phyloP scores from a whole-genome alignment of 2,888 invertebrate genomes.

The Noctua comes region DNA sequence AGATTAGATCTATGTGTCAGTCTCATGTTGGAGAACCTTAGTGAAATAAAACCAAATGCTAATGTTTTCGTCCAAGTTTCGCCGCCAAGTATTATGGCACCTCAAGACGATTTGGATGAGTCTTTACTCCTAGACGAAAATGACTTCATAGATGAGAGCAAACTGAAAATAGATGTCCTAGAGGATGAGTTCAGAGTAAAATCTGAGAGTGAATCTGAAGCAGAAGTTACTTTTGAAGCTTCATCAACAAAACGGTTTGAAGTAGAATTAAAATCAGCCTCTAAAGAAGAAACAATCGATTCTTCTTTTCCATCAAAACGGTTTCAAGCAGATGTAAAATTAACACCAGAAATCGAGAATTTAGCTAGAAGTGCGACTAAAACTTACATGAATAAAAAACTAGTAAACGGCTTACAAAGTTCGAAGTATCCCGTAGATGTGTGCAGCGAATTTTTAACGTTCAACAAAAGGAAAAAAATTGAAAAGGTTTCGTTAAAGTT shows the following conservation, averaged over 20 bases:
- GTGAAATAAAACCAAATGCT: constrained; percentile 65
- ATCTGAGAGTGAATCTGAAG: constrained; percentile 76
- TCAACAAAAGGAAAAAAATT: constrained; percentile 77
- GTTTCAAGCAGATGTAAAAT: not conserved
- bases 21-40: constrained; percentile 77
- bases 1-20: constrained; percentile 80
- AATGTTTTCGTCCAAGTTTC: constrained; percentile 83
- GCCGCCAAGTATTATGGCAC: constrained; percentile 77
- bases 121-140: constrained; percentile 65
- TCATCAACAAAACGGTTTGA: not conserved
- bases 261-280: not conserved
- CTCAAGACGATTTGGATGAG: constrained; percentile 71
- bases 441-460: constrained; percentile 83
- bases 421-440: constrained; percentile 67
- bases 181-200: constrained; percentile 85
- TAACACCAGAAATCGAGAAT: constrained; percentile 44
- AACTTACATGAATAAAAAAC: constrained; percentile 73
- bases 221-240: constrained; percentile 7
- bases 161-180: constrained; percentile 79
- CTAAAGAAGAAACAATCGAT: not conserved
- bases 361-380: constrained; percentile 72
- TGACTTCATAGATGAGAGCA: constrained; percentile 73
- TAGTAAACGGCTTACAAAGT: constrained; percentile 76
- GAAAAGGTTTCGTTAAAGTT: constrained; percentile 70
- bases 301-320: not conserved